These are phyloP conservation scores for Tympanoctomys barrerae DNA, from an alignment of 2,797 vertebrate species.

Conservation along the genomic window DNA sequence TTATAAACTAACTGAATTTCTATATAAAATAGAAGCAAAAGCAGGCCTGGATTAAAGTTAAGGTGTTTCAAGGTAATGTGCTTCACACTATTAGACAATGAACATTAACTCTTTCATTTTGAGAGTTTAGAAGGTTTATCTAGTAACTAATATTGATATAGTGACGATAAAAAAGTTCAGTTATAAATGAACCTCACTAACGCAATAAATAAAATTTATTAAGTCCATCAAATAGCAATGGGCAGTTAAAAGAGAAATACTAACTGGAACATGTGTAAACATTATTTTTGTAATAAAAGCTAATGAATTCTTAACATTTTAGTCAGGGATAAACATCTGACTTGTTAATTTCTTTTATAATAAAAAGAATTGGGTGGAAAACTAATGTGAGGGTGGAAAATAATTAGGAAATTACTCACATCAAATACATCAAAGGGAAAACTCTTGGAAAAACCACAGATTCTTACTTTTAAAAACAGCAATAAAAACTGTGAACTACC, in stretches of 20 bases:
- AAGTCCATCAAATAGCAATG: neutral
- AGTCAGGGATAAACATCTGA: conserved; percentile 23
- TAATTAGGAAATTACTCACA: neutral
- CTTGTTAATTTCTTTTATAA: conserved; percentile 42
- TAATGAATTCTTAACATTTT: conserved; percentile 33
- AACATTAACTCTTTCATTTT: neutral
- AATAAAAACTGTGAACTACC: neutral
- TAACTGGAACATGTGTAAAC: neutral
- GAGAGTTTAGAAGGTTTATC: conserved; percentile 7
- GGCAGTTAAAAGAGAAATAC: conserved; percentile 21
- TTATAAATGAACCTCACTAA: conserved; percentile 4
- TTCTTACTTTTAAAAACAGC: neutral
- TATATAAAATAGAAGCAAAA: conserved; percentile 17
- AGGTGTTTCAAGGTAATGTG: neutral
- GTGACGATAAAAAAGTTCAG: neutral
- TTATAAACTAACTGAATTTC: conserved; percentile 12
- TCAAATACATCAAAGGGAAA: neutral
- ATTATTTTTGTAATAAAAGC: conserved; percentile 40
- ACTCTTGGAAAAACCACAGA: neutral
- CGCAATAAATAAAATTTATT: neutral
- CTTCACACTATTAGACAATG: neutral
- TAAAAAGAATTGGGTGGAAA: conserved; percentile 9
- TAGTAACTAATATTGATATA: neutral
- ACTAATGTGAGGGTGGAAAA: neutral
- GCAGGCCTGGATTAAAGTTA: neutral